Base-by-base conservation (phyloP, 2,797 vertebrate genomes). In the Atherinosoma microstoma region DNA sequence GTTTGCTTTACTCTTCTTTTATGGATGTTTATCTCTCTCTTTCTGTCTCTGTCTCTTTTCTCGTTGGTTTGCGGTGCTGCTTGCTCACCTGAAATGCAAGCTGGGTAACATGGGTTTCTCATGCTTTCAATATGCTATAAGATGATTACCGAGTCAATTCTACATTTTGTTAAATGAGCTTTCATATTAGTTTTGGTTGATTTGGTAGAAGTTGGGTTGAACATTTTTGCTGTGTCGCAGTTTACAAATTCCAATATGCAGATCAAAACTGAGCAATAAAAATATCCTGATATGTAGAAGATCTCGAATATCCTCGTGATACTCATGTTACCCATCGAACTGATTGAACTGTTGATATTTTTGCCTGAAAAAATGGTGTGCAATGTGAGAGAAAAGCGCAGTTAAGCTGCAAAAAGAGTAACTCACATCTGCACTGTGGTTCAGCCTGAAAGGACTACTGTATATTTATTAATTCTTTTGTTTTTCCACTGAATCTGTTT, bases 91-190 rank as follows among this genome's bases (percentile, higher is more conserved):
- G 70, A 90, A 84, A 87, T 85, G 89, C 88, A 89, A 89, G 86
- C 90, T 89, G 88, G 92, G 89, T 90, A 93, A 89, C 88, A 93
- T 91, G 91, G 87, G 91, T 91, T 84, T 91, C 70, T 73, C 29
- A 38, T 73, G 29, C 29, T 58, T 67, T 73, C 57, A 16, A 11
- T 30, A 9, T 32, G 27, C 22, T 42, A 36, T 49, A 16, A 56
- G 15, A 53, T 3, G 29, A 67, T 49, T 58, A 54, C 16, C 22
- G 47, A 59, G 57, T 4, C 65, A 32, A 27, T 12, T 1, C 27
- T 63, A 29, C 42, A 40, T 57, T 22, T 67, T 45, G 9, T 35
- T 16, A 22, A 42, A 45, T 7, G 6, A 12, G 12, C 0, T 60
- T 70, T 35, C 30, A 40, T 35, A 18, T 20, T 38, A 35, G 22